Conservation (phyloP, 2,888 invertebrate genomes). For the Netelia melanura region DNA sequence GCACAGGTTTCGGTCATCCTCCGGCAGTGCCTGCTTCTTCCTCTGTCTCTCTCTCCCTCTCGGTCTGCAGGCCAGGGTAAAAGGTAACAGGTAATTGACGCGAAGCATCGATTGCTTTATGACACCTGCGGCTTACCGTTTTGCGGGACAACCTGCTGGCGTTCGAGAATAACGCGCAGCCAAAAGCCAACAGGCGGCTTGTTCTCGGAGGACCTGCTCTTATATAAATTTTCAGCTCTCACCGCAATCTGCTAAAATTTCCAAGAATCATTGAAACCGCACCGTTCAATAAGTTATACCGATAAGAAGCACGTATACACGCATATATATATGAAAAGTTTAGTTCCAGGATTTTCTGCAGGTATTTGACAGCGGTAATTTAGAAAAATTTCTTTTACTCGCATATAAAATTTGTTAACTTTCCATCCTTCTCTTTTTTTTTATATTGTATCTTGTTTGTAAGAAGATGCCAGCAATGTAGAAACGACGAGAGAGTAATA, state of each 20-base stretch:
- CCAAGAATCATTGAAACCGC: conserved; percentile 56
- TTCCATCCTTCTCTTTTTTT: conserved; percentile 20
- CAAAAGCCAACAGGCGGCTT: conserved; percentile 32
- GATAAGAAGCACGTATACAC: neutral
- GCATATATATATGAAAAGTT: conserved; percentile 4
- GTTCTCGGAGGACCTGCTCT: conserved; percentile 9
- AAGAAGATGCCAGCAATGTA: conserved; percentile 8
- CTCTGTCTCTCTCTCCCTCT: conserved; percentile 8
- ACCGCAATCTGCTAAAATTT: conserved; percentile 46
- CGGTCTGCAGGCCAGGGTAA: conserved; percentile 1
- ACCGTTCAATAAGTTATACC: conserved; percentile 35
- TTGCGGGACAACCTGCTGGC: conserved; percentile 61
- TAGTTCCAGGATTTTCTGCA: conserved; percentile 39
- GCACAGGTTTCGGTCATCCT: conserved; percentile 21
- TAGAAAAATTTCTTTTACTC: neutral
- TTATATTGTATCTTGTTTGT: conserved; percentile 19
- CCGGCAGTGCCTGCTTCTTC: conserved; percentile 27
- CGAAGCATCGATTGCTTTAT: conserved; percentile 61
- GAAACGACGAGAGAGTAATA: conserved; percentile 34
- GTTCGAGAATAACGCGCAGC: conserved; percentile 26
- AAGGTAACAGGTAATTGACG: conserved; percentile 56
- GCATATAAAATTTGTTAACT: neutral
- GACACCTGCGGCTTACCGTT: conserved; percentile 65
- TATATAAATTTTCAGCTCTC: conserved; percentile 20
- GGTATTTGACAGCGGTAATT: conserved; percentile 37